Percentiles rank a stretch among this genome's conserved stretches.
Conservation (phyloP, 2,797 vertebrate genomes). For the Picus viridis region DNA sequence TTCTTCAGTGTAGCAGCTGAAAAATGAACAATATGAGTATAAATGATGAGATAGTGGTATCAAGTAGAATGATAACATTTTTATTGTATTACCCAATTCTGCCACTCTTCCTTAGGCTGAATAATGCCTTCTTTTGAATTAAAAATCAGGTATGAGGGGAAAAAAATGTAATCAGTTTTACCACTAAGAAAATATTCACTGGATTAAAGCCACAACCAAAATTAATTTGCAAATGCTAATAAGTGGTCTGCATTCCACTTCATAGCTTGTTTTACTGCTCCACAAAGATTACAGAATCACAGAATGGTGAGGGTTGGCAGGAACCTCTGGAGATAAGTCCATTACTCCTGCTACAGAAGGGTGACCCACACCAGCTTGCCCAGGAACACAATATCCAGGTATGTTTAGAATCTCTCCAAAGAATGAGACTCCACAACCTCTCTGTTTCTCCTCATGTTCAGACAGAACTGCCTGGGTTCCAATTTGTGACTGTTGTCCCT, state of each 20-base stretch:
- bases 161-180: neutral
- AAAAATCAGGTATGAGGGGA: neutral
- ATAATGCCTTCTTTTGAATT: neutral
- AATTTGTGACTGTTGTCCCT: too few species aligned
- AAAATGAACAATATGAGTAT: neutral
- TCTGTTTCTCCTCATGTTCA: too few species aligned
- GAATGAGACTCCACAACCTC: too few species aligned
- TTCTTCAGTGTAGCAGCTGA: neutral
- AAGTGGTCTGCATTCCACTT: neutral
- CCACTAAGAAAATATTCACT: neutral
- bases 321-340: too few species aligned
- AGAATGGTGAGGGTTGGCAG: too few species aligned
- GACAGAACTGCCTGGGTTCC: too few species aligned
- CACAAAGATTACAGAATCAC: too few species aligned
- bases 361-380: too few species aligned
- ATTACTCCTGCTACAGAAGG: too few species aligned
- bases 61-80: neutral
- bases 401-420: too few species aligned
- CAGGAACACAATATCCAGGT: too few species aligned
- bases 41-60: neutral
- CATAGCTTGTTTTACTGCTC: neutral
- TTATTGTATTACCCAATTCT: neutral
- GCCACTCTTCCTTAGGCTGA: neutral
- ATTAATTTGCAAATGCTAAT: neutral
- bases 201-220: neutral